A percentile compares a stretch with the other conserved stretches of the same genome.
These are phyloP conservation scores for Drosophila kikkawai DNA, from an alignment of 1,140 invertebrate species.

Conservation along the genomic window DNA sequence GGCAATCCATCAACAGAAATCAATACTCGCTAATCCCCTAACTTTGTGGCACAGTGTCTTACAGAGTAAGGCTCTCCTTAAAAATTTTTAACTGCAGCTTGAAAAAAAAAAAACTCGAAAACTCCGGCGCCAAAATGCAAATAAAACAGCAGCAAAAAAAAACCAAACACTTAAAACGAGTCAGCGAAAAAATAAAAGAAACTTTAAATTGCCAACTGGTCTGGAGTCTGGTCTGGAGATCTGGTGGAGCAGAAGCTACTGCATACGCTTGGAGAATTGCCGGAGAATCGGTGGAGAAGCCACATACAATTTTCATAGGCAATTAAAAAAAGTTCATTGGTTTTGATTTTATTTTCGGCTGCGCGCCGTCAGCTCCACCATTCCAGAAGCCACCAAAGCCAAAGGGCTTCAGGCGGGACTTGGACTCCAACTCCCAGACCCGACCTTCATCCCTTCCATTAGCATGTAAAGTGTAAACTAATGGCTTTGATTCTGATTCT, in stretches of 20 bases:
- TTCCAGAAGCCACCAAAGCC: constrained; percentile 47
- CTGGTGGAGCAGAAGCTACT: constrained; percentile 49
- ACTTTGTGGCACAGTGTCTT: constrained; percentile 64
- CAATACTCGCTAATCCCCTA: constrained; percentile 42
- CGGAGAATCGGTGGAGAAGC: constrained; percentile 7
- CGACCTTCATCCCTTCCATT: constrained; percentile 62
- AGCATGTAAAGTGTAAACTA: constrained; percentile 84
- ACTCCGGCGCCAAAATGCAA: constrained; percentile 74
- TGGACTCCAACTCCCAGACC: neutral
- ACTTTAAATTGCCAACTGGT: constrained; percentile 52
- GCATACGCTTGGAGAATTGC: constrained; percentile 59
- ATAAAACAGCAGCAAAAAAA: constrained; percentile 54
- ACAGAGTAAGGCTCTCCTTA: constrained; percentile 7
- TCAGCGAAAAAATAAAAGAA: constrained; percentile 40
- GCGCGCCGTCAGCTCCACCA: neutral
- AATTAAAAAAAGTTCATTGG: constrained; percentile 83
- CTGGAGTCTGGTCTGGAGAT: neutral
- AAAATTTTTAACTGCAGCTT: constrained; percentile 27
- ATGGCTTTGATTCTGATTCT: constrained; percentile 73
- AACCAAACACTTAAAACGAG: constrained; percentile 37
- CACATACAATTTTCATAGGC: constrained; percentile 71
- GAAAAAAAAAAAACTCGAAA: constrained; percentile 13
- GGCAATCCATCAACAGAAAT: constrained; percentile 26
- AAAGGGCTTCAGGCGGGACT: constrained; percentile 33
- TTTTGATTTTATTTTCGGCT: constrained; percentile 52